These are phyloP conservation scores for Lutraria rhynchaena DNA, from an alignment of 1,140 invertebrate genomes.

Conservation along the genomic window DNA sequence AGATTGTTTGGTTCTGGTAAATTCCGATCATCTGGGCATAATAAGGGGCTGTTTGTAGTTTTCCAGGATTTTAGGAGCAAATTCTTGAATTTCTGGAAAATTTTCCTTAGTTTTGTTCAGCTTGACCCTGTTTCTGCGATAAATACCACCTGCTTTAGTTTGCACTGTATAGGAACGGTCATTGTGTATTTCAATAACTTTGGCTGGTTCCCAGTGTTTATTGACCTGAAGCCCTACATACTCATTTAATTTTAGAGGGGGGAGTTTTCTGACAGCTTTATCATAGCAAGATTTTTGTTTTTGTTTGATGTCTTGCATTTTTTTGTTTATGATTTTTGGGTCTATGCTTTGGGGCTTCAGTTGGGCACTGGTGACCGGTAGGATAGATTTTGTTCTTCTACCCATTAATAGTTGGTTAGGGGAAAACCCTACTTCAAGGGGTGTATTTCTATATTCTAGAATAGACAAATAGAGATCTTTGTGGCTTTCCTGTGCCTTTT, in stretches of 20 bases:
- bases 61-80: conserved; percentile 4
- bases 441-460: conserved; percentile 7
- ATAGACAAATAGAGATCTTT: conserved; percentile 2
- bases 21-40: too few relatives aligned
- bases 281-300: conserved; percentile 19
- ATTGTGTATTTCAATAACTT: conserved; percentile 19
- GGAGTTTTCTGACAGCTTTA: not conserved
- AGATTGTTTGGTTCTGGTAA: too few relatives aligned
- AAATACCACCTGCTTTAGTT: conserved; percentile 3
- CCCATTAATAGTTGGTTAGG: conserved; percentile 17
- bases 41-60: not conserved
- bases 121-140: conserved; percentile 21
- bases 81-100: conserved; percentile 17
- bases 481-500: not conserved
- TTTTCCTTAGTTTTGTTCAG: conserved; percentile 25
- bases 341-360: not conserved
- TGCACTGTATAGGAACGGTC: too few relatives aligned
- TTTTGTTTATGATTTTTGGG: not conserved
- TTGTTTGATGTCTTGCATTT: not conserved
- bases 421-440: not conserved
- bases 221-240: not conserved
- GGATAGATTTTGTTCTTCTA: conserved; percentile 20
- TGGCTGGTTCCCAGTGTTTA: conserved; percentile 6
- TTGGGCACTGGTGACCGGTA: not conserved
- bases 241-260: not conserved